Conservation (phyloP, 2,113 vertebrate genomes). For the Rhadina sibilatrix region DNA sequence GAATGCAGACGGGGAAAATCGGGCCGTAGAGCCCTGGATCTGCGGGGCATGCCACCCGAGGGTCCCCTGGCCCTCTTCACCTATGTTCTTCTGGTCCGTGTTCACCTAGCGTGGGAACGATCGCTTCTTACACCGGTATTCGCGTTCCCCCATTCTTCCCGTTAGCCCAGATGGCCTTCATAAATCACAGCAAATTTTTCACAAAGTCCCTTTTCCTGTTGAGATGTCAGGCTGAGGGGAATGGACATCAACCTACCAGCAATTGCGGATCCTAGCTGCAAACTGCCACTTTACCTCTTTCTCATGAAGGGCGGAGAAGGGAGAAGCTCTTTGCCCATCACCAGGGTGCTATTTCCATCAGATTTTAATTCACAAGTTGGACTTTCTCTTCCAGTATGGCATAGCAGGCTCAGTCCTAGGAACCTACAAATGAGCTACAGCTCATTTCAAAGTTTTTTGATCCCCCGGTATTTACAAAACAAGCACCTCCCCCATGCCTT, state of each 20-base stretch:
- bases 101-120: accelerated
- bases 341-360: neutral
- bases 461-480: neutral
- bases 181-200: neutral
- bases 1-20: neutral
- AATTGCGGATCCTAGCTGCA: neutral
- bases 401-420: neutral
- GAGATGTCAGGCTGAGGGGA: neutral
- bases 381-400: neutral
- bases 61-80: neutral
- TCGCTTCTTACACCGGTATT: neutral
- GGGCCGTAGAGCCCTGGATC: accelerated
- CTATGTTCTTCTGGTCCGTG: neutral
- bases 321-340: neutral
- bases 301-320: accelerated
- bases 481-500: neutral
- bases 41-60: neutral
- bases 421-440: neutral
- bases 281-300: neutral
- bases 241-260: neutral
- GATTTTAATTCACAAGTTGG: neutral
- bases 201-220: neutral
- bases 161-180: neutral
- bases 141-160: neutral
- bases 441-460: neutral